Evolutionary conservation across 2,797 vertebrate genomes (phyloP).

Genomic region (Acrossocheilus fasciatus): DNA sequence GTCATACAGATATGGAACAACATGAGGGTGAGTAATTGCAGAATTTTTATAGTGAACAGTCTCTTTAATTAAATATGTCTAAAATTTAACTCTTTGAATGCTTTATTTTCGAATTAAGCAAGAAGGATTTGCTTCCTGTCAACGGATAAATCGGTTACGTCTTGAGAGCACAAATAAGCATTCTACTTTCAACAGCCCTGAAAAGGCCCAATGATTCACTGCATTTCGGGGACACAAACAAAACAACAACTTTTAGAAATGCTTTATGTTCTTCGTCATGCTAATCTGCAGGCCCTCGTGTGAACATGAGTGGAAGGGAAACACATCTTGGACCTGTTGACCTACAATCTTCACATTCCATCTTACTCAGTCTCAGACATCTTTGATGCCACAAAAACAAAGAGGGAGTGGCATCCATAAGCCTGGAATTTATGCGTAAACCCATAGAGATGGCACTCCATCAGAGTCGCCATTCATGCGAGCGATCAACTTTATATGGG

Average conservation of each 20-base stretch:
- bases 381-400: conserved; percentile 79
- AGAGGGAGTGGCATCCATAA: conserved; percentile 76
- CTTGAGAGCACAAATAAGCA: conserved; percentile 3
- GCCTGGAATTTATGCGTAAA: conserved; percentile 72
- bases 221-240: conserved; percentile 51
- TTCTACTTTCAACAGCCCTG: conserved; percentile 24
- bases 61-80: neutral
- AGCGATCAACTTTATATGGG: conserved; percentile 76
- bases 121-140: neutral
- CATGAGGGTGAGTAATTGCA: neutral
- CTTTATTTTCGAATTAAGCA: neutral
- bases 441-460: conserved; percentile 80
- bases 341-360: conserved; percentile 69
- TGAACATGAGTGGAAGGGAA: conserved; percentile 65
- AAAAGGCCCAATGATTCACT: conserved; percentile 55
- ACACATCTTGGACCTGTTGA: conserved; percentile 72
- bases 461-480: conserved; percentile 75
- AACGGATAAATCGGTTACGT: neutral
- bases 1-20: neutral
- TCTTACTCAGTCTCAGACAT: conserved; percentile 70
- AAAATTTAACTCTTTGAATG: neutral
- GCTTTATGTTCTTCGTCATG: conserved; percentile 61
- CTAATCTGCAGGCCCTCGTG: conserved; percentile 64
- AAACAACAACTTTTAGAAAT: conserved; percentile 61
- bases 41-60: neutral